Evolutionary conservation across 2,888 invertebrate genomes (phyloP), one percentile per base, ranked within the genome.

Genomic region (Electrophaes corylata): DNA sequence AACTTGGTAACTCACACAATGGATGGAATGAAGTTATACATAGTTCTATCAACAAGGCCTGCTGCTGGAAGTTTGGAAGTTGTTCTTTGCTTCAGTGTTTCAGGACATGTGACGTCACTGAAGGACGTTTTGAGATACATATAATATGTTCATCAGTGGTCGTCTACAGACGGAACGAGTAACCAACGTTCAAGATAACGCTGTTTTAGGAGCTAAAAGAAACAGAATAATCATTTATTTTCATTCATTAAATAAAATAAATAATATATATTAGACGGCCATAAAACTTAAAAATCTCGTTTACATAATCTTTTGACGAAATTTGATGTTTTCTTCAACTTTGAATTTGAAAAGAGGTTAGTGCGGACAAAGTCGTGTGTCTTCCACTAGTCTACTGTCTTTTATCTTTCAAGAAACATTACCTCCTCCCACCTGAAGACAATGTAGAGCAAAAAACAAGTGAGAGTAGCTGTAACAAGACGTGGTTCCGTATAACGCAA

Each of bases 401-500:
- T 10, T 29, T 10, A 29, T 29, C 8, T 29, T 29, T 29, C 45
- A 19, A 63, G 60, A 60, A 59, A 65, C 44, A 53, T 45, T 45
- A 51, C 48, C 35, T 41, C 11, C 37, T 35, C n/a, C 23, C 31
- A 44, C 52, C 44, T 23, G 31, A 16, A 60, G 47, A 62, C 56
- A 61, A 56, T 51, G 59, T 66, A 29, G 47, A 48, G 48, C 61
- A 60, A 67, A 68, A 45, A 62, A 66, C 58, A 61, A 60, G 60
- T 62, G 31, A 12, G 37, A 54, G 51, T 43, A 44, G 57, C 65
- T 40, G 57, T 63, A 62, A 67, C 61, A 65, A 70, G 70, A 69
- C 70, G 71, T 69, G 73, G 67, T 62, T 68, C 69, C 69, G 72
- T 50, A 54, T 77, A 73, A 75, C 73, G 79, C 78, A 77, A 79